These are phyloP conservation scores for Sebastes nivosus DNA, from an alignment of 2,797 vertebrate species.

Conservation along the genomic window DNA sequence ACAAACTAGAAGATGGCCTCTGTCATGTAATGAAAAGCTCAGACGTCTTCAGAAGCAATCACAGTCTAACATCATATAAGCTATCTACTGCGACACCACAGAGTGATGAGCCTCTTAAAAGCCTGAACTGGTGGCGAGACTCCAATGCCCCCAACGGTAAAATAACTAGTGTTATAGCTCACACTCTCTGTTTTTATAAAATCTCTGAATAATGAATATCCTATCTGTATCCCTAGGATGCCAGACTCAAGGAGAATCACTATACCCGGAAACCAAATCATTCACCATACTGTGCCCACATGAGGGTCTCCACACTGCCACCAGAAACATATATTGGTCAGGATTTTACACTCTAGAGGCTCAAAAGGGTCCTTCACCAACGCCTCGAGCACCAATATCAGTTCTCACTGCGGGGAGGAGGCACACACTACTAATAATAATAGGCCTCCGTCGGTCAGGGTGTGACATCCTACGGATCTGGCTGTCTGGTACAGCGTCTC, in stretches of 20 bases:
- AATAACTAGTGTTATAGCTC: neutral
- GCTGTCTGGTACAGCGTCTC: too few relatives aligned
- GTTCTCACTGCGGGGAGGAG: too few relatives aligned
- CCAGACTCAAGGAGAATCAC: neutral
- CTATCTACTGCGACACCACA: neutral
- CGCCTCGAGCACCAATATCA: too few relatives aligned
- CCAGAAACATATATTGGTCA: too few relatives aligned
- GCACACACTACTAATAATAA: too few relatives aligned
- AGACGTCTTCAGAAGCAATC: constrained; percentile 28
- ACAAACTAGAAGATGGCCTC: constrained; percentile 5
- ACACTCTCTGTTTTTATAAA: neutral
- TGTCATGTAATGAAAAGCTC: constrained; percentile 27
- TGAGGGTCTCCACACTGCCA: neutral
- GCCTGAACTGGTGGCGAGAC: neutral
- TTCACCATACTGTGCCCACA: neutral
- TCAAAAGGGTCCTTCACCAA: too few relatives aligned
- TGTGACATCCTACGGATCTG: too few relatives aligned
- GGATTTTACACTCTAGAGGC: too few relatives aligned
- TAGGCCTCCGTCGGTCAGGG: too few relatives aligned
- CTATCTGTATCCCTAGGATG: neutral
- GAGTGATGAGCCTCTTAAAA: neutral
- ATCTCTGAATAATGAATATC: neutral
- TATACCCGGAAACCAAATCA: too few relatives aligned
- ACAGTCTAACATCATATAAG: neutral
- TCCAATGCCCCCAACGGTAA: too few relatives aligned